Base-by-base conservation (phyloP, 1,140 invertebrate species). In the Homalodisca vitripennis region DNA sequence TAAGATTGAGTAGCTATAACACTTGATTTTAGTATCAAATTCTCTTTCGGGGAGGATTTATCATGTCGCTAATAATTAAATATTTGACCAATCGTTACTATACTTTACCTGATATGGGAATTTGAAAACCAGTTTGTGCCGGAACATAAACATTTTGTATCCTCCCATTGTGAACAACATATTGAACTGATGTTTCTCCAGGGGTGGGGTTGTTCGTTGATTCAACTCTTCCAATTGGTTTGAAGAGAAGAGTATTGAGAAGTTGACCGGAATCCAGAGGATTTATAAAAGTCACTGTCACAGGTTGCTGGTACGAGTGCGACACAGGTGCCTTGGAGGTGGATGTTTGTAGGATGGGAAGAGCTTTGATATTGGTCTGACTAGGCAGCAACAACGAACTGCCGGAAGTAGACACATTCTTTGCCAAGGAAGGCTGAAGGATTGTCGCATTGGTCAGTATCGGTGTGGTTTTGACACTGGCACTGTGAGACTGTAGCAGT, bases 51-150 rank as follows among this genome's bases (percentile, higher is more conserved):
- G n/a, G n/a, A n/a, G n/a, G n/a, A n/a, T n/a, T n/a, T n/a, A n/a
- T n/a, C n/a, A n/a, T n/a, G n/a, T n/a, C n/a, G n/a, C n/a, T n/a
- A n/a, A n/a, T n/a, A n/a, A n/a, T n/a, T n/a, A n/a, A n/a, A n/a
- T n/a, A n/a, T n/a, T n/a, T n/a, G n/a, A n/a, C n/a, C n/a, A n/a
- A n/a, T n/a, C n/a, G n/a, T n/a, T n/a, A n/a, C n/a, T n/a, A n/a
- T n/a, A n/a, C n/a, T 73, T 77, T 68, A 81, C 81, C 80, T 71
- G 79, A 79, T 68, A 82, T 80, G 29, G 81, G 79, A 75, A 82
- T 78, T 14, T 82, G 79, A 71, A 82, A 82, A 27, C 76, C 74
- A 67, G 78, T 62, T 63, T 71, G 73, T 55, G 67, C 69, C 22
- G 70, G 69, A n/a, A 73, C 34, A 72, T 77, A 80, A 13, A 80